These are phyloP conservation scores for Branchipolynoe longqiensis DNA, from an alignment of 2,888 invertebrate species.

Conservation along the genomic window DNA sequence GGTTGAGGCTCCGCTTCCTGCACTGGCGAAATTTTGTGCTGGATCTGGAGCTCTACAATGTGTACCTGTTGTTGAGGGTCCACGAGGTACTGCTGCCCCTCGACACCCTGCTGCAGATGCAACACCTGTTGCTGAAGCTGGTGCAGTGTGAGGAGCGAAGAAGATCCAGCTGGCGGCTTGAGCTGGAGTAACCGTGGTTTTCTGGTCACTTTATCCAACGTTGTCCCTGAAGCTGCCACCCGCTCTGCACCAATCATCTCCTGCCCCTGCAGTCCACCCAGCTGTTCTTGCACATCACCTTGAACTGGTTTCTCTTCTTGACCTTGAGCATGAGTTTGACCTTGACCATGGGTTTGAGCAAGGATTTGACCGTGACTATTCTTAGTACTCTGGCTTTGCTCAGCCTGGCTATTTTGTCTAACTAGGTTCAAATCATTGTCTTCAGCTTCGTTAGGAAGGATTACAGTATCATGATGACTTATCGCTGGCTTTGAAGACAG, in stretches of 20 bases:
- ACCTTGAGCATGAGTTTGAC: not conserved
- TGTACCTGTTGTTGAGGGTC: not conserved
- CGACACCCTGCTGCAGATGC: not conserved
- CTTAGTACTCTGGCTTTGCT: not conserved
- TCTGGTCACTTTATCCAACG: not conserved
- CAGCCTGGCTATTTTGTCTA: not conserved
- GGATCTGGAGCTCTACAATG: not conserved
- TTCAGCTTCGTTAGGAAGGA: not conserved
- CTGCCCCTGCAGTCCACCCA: not conserved
- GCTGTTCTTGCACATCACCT: not conserved
- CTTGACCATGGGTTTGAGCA: not conserved
- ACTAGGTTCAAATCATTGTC: not conserved
- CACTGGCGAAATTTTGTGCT: not conserved
- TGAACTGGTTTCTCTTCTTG: not conserved
- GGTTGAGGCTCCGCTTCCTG: not conserved
- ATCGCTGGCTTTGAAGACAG: not conserved
- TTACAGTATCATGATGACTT: not conserved
- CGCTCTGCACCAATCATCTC: not conserved
- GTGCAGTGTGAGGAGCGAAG: not conserved
- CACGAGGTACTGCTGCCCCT: conserved; percentile 29
- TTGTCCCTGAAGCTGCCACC: not conserved
- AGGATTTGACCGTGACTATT: not conserved
- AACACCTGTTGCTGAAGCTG: conserved; percentile 17
- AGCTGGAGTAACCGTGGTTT: conserved; percentile 20
- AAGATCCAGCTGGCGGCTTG: not conserved